phyloP scores from a whole-genome alignment of 1,140 invertebrate genomes.

The Drosophila sucinea region DNA sequence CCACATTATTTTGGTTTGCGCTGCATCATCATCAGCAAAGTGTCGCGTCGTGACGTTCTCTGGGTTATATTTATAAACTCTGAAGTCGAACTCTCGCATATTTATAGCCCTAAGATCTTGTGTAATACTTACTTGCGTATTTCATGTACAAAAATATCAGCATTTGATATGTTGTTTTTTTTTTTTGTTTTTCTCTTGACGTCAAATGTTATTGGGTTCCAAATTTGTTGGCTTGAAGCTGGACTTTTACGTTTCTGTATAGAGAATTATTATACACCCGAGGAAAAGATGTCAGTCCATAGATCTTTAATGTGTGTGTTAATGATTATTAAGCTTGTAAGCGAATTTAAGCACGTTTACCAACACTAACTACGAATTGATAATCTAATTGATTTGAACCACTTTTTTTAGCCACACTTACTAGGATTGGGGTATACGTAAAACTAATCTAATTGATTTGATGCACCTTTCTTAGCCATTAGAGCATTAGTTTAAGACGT shows the following conservation, averaged over 20 bases:
- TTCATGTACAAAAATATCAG: constrained; percentile 4
- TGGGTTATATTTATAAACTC: constrained; percentile 32
- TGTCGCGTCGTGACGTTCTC: constrained; percentile 41
- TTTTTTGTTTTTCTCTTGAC: neutral
- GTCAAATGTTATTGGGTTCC: neutral
- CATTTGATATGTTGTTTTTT: neutral
- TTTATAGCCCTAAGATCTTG: constrained; percentile 27
- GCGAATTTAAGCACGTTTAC: too few species aligned
- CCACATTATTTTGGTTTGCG: constrained; percentile 22
- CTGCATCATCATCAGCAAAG: constrained; percentile 1
- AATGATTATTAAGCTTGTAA: too few species aligned
- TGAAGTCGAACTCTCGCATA: constrained; percentile 4
- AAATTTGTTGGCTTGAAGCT: neutral
- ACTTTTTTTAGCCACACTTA: too few species aligned
- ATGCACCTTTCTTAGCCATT: too few species aligned
- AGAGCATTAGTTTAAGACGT: too few species aligned
- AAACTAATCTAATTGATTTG: too few species aligned
- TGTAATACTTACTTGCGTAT: constrained; percentile 26
- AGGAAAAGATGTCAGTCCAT: too few species aligned
- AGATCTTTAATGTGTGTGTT: too few species aligned
- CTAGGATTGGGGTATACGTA: too few species aligned
- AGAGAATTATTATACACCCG: too few species aligned
- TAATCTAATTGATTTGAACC: too few species aligned
- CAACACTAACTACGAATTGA: too few species aligned
- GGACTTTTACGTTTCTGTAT: neutral